phyloP scores from a whole-genome alignment of 2,797 vertebrate genomes.

The Sebastes nivosus region DNA sequence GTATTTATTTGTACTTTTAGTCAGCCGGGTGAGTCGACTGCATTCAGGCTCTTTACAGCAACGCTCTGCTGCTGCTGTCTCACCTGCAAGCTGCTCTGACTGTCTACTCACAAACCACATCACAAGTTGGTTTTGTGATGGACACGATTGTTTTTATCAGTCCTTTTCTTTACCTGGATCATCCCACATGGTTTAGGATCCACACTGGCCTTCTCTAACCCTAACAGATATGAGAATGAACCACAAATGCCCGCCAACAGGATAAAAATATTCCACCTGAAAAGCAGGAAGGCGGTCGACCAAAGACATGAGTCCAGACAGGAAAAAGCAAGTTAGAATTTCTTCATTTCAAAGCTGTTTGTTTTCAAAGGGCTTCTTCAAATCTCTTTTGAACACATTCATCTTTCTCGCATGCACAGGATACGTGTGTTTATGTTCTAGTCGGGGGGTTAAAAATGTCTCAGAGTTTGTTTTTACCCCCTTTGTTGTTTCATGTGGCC shows the following conservation, averaged over 20 bases:
- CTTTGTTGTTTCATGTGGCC: conserved; percentile 53
- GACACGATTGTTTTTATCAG: not conserved
- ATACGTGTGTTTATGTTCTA: conserved; percentile 67
- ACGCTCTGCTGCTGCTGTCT: not conserved
- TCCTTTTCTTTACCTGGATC: not conserved
- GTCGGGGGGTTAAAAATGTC: conserved; percentile 23
- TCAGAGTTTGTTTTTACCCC: not conserved
- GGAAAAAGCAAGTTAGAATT: conserved; percentile 49
- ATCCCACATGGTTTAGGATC: not conserved
- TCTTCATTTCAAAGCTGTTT: conserved; percentile 70
- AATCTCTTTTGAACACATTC: conserved; percentile 41
- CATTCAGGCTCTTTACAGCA: not conserved
- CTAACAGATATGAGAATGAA: not conserved
- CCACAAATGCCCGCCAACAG: not conserved
- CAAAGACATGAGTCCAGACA: conserved; percentile 21
- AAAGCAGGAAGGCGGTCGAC: conserved; percentile 31
- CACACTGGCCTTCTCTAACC: not conserved
- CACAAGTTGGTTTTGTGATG: not conserved
- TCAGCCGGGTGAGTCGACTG: not conserved
- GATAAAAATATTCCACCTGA: conserved; percentile 15
- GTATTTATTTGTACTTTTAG: conserved; percentile 9
- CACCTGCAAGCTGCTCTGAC: not conserved
- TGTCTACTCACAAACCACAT: not conserved
- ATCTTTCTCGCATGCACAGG: conserved; percentile 48
- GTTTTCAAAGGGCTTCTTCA: conserved; percentile 58